A percentile compares a stretch with the other conserved stretches of the same genome.
Evolutionary conservation across 2,113 vertebrate species (phyloP).

Genomic region (Pipa parva): DNA sequence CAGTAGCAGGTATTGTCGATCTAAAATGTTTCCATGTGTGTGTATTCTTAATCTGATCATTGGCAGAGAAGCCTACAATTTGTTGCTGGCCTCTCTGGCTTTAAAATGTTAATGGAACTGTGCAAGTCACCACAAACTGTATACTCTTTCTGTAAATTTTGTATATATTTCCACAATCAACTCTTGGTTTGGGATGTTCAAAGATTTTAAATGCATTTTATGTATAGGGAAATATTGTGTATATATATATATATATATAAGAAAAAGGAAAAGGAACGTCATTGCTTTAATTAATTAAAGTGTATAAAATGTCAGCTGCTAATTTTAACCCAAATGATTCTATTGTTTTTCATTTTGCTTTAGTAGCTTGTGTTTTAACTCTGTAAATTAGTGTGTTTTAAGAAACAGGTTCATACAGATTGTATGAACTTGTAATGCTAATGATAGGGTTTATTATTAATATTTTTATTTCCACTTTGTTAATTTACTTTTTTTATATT

Average conservation of each 20-base stretch:
- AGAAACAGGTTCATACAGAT: not conserved
- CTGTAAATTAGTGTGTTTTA: conserved; percentile 1
- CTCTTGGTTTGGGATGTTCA: conserved; percentile 29
- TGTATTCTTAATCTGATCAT: conserved; percentile 10
- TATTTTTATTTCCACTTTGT: not conserved
- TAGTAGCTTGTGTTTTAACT: conserved; percentile 8
- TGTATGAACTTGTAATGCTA: not conserved
- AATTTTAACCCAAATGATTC: conserved; percentile 16
- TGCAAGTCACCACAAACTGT: conserved; percentile 15
- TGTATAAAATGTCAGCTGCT: not conserved
- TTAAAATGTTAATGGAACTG: not conserved
- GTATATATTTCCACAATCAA: conserved; percentile 36
- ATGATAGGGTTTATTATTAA: not conserved
- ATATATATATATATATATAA: no score
- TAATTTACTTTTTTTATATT: not conserved
- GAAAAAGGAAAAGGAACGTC: conserved; percentile 22
- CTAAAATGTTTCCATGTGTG: not conserved
- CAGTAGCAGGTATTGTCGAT: not conserved
- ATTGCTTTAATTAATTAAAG: conserved; percentile 33
- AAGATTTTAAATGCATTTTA: conserved; percentile 38
- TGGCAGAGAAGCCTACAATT: conserved; percentile 12
- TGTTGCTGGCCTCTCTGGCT: not conserved
- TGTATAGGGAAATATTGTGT: conserved; percentile 35
- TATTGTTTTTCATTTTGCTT: conserved; percentile 17
- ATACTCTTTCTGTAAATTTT: conserved; percentile 38